These are phyloP conservation scores for Lutjanus campechanus DNA, from an alignment of 2,797 vertebrate genomes.

Conservation along the genomic window DNA sequence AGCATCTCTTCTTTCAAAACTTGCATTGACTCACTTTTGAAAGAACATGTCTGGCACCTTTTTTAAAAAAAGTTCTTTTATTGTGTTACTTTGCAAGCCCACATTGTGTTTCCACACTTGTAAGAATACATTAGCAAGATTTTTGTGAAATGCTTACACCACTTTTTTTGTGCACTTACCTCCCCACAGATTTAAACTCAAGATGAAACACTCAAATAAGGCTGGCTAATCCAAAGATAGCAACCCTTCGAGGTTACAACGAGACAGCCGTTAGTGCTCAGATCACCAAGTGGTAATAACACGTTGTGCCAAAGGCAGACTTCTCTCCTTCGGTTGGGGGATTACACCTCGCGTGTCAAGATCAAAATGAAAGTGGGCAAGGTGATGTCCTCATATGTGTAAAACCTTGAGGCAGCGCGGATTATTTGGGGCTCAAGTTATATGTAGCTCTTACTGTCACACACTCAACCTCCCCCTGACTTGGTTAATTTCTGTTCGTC, in stretches of 20 bases:
- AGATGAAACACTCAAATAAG: constrained; percentile 34
- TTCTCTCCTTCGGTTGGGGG: constrained; percentile 14
- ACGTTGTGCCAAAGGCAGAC: constrained; percentile 37
- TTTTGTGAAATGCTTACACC: constrained; percentile 8
- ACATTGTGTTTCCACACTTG: not conserved
- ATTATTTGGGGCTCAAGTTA: constrained; percentile 28
- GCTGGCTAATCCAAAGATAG: constrained; percentile 38
- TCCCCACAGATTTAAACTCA: constrained; percentile 21
- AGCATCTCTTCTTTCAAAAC: not conserved
- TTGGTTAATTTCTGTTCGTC: constrained; percentile 28
- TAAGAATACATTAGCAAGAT: not conserved
- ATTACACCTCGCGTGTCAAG: constrained; percentile 49
- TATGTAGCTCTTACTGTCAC: not conserved
- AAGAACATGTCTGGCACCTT: not conserved
- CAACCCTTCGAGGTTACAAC: constrained; percentile 45
- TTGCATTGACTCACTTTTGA: not conserved
- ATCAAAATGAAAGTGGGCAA: constrained; percentile 47
- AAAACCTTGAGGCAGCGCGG: constrained; percentile 10
- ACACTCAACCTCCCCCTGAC: constrained; percentile 1
- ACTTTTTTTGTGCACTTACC: constrained; percentile 16
- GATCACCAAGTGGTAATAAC: constrained; percentile 53
- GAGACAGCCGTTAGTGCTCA: constrained; percentile 23
- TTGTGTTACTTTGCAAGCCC: not conserved
- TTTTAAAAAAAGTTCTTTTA: not conserved
- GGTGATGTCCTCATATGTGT: constrained; percentile 47